Evolutionary conservation across 2,113 vertebrate species (phyloP).

Genomic region (Ailuropoda melanoleuca): DNA sequence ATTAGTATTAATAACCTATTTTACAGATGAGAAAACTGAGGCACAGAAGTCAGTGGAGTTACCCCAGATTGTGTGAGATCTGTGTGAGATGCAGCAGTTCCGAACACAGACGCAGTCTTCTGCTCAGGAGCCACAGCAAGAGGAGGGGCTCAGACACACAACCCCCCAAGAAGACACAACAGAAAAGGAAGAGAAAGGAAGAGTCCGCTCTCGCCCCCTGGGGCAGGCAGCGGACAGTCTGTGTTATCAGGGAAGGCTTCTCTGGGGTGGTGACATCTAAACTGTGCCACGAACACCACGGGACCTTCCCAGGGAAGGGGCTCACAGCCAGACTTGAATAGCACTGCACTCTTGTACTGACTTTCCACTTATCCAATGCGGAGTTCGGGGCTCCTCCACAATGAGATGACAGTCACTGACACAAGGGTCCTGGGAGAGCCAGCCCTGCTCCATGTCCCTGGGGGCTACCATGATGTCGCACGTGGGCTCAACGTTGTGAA

Average conservation of each 20-base stretch:
- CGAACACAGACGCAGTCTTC: background rate
- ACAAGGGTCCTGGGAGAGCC: background rate
- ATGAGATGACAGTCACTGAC: background rate
- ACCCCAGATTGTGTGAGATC: background rate
- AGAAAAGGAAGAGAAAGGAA: background rate
- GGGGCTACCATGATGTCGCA: background rate
- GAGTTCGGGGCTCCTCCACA: too few species aligned
- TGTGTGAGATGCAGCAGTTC: background rate
- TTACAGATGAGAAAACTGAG: background rate
- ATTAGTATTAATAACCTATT: background rate
- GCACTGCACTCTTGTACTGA: rapidly evolving
- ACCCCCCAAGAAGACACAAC: rapidly evolving
- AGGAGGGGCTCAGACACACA: background rate
- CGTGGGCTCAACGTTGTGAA: background rate
- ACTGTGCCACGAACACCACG: background rate
- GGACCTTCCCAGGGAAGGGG: background rate
- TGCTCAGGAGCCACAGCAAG: rapidly evolving
- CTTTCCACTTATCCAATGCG: background rate
- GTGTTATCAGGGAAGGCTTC: background rate
- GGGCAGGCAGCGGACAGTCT: rapidly evolving
- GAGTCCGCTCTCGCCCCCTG: rapidly evolving
- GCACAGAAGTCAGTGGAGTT: background rate
- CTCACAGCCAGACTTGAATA: rapidly evolving
- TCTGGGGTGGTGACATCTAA: background rate
- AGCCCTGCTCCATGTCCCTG: background rate